Base-by-base conservation (phyloP, 30 jellyfish, hydroid and myxozoan genomes). In the Nemopilema nomurai region DNA sequence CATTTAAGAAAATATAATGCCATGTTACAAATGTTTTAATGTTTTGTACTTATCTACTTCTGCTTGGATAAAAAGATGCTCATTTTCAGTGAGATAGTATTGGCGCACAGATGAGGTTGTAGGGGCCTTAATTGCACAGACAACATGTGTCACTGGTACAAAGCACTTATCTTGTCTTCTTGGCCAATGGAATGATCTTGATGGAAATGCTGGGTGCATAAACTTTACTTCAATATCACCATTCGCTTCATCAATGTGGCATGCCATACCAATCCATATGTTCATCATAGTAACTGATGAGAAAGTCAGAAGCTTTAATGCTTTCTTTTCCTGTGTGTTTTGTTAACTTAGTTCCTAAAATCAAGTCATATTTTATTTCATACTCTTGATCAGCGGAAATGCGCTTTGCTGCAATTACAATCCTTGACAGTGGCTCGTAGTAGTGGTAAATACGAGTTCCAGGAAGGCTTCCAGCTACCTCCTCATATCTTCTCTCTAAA, bases 51-150 rank as follows among this genome's bases (percentile, higher is more conserved):
- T 41, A 41, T 41, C 13, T 41, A 41, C 13, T 41, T 41, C 57
- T 41, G 57, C 57, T 41, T 41, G 57, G 57, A 41, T 41, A 6
- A 41, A 41, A 41, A 41, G 57, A 41, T 41, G 57, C 57, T 41
- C 57, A 41, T 41, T 41, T 3, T 41, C 57, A 3, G 57, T 41
- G 13, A 41, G 13, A 41, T 41, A 41, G 57, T 41, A 69, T 31
- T 69, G 80, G 31, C 80, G 31, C 22, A 69, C 80, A 26, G 80
- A n/a, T 20, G 52, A n/a, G 67, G 80, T 69, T n/a, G 24, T n/a
- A n/a, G 80, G 80, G 80, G 62, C 26, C 62, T 69, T 28, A 26
- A 28, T 31, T 1, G n/a, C 31, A 28, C 80, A 69, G 3, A 69
- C 52, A 69, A 28, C 67, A 22, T 69, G 49, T n/a, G 51, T 23